These are phyloP conservation scores for Bos taurus DNA, from an alignment of 2,113 vertebrate genomes.

Conservation along the genomic window DNA sequence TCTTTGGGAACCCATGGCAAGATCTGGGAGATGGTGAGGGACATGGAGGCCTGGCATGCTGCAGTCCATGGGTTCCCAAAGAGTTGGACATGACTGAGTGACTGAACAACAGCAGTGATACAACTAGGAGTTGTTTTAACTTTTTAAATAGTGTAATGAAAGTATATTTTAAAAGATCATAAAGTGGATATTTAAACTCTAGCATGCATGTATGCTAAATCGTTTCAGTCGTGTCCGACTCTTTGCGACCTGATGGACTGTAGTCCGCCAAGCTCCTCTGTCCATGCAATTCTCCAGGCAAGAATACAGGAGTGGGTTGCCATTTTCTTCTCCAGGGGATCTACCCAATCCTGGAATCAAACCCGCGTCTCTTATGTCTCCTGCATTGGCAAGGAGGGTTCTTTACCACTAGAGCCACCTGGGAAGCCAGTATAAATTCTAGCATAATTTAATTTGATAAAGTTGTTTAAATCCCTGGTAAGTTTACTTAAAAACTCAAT, in stretches of 20 bases:
- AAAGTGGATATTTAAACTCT: neutral
- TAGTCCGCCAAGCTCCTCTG: neutral
- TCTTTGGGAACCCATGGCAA: neutral
- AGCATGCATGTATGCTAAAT: neutral
- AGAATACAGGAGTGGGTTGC: neutral
- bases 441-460: neutral
- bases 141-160: neutral
- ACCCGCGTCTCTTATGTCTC: fast-evolving
- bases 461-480: neutral
- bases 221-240: neutral
- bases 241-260: neutral
- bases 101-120: neutral
- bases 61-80: neutral
- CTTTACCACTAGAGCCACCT: neutral
- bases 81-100: neutral
- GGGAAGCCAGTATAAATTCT: neutral
- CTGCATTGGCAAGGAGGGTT: fast-evolving
- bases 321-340: neutral
- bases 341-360: neutral
- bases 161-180: neutral
- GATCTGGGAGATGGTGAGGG: neutral
- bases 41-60: neutral
- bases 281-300: neutral
- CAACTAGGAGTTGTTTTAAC: neutral
- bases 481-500: neutral